These are phyloP conservation scores for Caenorhabditis tropicalis DNA, from an alignment of 1,140 invertebrate genomes.

Conservation along the genomic window DNA sequence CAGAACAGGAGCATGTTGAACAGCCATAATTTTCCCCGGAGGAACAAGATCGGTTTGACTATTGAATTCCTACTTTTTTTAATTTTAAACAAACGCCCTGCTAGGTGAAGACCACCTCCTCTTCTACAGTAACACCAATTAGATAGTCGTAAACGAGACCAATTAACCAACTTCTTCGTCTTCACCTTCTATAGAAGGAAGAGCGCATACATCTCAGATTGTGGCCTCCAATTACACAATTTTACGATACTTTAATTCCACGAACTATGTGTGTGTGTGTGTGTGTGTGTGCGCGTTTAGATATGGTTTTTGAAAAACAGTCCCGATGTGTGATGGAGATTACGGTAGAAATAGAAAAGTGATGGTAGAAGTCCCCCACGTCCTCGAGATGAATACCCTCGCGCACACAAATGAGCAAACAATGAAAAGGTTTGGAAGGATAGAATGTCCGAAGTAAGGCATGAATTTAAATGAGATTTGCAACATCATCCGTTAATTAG, in stretches of 20 bases:
- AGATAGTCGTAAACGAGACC: constrained; percentile 21
- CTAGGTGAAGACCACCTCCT: not conserved
- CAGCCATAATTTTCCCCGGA: not conserved
- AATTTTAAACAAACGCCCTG: not conserved
- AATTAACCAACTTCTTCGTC: constrained; percentile 32
- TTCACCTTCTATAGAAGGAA: not conserved
- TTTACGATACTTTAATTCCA: constrained; percentile 40
- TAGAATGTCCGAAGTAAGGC: not conserved
- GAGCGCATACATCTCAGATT: not conserved
- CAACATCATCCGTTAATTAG: constrained; percentile 38
- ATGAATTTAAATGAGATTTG: not conserved
- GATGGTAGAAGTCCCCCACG: not conserved
- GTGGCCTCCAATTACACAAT: constrained; percentile 34
- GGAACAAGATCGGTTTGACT: not conserved
- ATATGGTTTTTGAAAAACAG: too few relatives aligned
- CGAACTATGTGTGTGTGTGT: not conserved
- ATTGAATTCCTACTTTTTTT: not conserved
- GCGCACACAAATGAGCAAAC: not conserved
- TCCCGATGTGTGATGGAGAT: not conserved
- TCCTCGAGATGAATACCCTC: not conserved
- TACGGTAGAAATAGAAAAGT: not conserved
- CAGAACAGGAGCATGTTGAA: not conserved
- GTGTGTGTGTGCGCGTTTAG: not conserved
- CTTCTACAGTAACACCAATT: constrained; percentile 33
- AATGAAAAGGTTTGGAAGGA: not conserved